A percentile compares a stretch with the other conserved stretches of the same genome.
These are phyloP conservation scores for Oxyura jamaicensis DNA, from an alignment of 2,113 vertebrate species.

Conservation along the genomic window DNA sequence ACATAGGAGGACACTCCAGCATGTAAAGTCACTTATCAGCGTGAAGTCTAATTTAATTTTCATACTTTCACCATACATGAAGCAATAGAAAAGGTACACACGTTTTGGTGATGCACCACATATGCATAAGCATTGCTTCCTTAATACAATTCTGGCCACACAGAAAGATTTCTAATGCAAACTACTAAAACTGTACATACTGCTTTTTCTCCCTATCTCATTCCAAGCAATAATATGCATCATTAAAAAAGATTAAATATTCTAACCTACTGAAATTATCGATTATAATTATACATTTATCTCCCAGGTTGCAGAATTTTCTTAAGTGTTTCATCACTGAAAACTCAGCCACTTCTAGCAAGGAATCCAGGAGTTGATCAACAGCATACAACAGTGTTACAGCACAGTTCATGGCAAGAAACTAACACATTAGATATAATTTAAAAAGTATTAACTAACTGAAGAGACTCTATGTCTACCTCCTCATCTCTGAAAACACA, in stretches of 20 bases:
- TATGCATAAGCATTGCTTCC: not conserved
- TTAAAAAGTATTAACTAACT: not conserved
- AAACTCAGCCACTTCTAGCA: not conserved
- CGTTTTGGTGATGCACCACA: not conserved
- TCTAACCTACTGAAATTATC: not conserved
- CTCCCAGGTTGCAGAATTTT: not conserved
- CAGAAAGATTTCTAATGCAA: not conserved
- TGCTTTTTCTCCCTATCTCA: not conserved
- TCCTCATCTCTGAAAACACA: not conserved
- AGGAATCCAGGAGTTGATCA: not conserved
- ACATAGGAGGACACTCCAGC: not conserved
- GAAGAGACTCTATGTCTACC: not conserved
- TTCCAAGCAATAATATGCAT: not conserved
- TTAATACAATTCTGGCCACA: not conserved
- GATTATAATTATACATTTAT: not conserved
- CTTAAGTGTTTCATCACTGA: not conserved
- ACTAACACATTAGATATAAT: not conserved
- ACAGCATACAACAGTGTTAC: not conserved
- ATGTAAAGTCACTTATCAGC: accelerated
- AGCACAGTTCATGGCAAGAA: constrained; percentile 8
- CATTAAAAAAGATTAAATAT: not conserved
- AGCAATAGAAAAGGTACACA: not conserved
- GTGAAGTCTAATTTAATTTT: not conserved
- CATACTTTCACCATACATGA: not conserved
- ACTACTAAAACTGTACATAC: not conserved